Conservation (phyloP, 2,888 invertebrate genomes). For the Nematopogon swammerdamellus region DNA sequence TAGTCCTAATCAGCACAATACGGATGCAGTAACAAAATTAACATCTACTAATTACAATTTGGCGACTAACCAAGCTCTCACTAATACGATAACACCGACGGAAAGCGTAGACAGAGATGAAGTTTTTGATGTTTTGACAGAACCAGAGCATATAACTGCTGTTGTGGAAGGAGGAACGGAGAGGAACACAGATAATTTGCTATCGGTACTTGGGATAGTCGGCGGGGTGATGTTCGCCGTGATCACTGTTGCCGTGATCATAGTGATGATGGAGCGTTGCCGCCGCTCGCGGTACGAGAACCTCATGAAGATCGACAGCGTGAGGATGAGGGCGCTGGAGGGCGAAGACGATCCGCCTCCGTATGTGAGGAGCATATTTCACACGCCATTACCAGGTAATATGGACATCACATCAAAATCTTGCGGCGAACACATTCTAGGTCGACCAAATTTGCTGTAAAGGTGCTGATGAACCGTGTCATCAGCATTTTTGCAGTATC, state of each 20-base stretch:
- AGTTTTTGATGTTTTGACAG: slow-evolving; percentile 54
- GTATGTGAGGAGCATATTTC: slow-evolving; percentile 54
- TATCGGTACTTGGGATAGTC: slow-evolving; percentile 49
- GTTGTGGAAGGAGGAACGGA: slow-evolving; percentile 45
- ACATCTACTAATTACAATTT: slow-evolving; percentile 13
- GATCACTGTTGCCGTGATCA: slow-evolving; percentile 45
- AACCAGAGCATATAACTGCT: slow-evolving; percentile 52
- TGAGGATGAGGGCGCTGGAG: slow-evolving; percentile 44
- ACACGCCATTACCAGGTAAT: slow-evolving; percentile 55
- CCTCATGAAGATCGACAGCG: slow-evolving; percentile 40
- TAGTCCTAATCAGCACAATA: too few species aligned
- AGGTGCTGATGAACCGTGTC: not conserved
- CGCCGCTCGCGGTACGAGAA: slow-evolving; percentile 37
- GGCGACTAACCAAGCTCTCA: slow-evolving; percentile 3
- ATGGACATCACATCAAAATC: not conserved
- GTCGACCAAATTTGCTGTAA: not conserved
- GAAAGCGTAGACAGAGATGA: slow-evolving; percentile 37
- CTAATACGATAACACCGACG: slow-evolving; percentile 28
- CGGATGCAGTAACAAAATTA: slow-evolving; percentile 9
- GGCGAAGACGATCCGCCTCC: slow-evolving; percentile 42
- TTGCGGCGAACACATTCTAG: not conserved
- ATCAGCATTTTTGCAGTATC: too few species aligned
- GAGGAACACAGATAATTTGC: slow-evolving; percentile 35
- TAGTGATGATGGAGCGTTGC: slow-evolving; percentile 47
- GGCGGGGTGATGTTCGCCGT: slow-evolving; percentile 51